Conservation (phyloP, 64 coral and sea anemone genomes). For the Montipora capricornis region DNA sequence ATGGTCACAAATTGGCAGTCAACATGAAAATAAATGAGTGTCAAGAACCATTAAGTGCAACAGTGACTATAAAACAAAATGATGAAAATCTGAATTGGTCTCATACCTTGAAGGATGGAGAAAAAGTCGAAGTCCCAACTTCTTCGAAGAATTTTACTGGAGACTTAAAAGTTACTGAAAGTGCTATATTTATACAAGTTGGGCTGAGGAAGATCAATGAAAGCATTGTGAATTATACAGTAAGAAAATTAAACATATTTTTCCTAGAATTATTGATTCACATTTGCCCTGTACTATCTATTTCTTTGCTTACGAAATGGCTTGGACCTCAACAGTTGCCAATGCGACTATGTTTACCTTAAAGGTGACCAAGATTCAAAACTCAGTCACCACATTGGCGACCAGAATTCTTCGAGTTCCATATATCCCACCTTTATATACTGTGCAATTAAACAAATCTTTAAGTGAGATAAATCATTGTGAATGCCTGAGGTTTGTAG, state of each 20-base stretch:
- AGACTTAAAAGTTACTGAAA: not conserved
- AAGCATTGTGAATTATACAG: not conserved
- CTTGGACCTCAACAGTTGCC: no score
- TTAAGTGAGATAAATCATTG: no score
- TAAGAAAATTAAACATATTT: not conserved
- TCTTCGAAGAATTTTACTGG: not conserved
- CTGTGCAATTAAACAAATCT: no score
- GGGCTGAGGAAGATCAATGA: not conserved
- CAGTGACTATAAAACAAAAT: not conserved
- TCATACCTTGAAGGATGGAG: not conserved
- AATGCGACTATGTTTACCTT: no score
- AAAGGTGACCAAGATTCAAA: no score
- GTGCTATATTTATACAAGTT: not conserved
- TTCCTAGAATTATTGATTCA: no score
- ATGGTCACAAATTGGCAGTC: not conserved
- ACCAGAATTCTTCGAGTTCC: no score
- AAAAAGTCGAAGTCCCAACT: not conserved
- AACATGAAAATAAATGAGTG: not conserved
- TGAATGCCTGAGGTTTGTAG: no score
- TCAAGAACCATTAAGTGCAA: not conserved
- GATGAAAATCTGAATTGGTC: not conserved
- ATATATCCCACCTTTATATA: no score
- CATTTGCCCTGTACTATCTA: no score
- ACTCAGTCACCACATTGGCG: no score
- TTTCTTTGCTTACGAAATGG: no score